A percentile compares a stretch with the other conserved stretches of the same genome.
Conservation (phyloP, 1,140 invertebrate species). For the Cotesia chilonis region DNA sequence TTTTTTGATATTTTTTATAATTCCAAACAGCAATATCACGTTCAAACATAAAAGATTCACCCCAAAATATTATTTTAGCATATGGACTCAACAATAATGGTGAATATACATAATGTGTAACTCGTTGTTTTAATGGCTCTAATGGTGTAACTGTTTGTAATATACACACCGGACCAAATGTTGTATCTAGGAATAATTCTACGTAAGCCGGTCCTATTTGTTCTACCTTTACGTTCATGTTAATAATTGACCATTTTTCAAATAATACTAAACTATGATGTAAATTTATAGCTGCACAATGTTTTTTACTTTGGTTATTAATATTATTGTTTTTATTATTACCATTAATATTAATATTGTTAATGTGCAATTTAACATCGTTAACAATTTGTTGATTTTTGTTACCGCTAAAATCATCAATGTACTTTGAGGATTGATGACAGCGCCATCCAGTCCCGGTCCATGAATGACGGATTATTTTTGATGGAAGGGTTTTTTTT, state of each 20-base stretch:
- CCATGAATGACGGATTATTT: constrained; percentile 54
- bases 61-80: constrained; percentile 74
- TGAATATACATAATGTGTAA: constrained; percentile 80
- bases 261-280: constrained; percentile 69
- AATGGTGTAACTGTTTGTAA: constrained; percentile 84
- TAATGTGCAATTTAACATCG: constrained; percentile 5
- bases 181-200: constrained; percentile 71
- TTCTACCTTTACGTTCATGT: constrained; percentile 67
- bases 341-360: constrained; percentile 21
- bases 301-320: constrained; percentile 53
- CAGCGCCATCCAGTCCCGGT: constrained; percentile 51
- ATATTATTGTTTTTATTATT: background rate
- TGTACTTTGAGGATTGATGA: constrained; percentile 2
- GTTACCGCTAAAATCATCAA: background rate
- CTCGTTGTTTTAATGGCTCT: constrained; percentile 79
- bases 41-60: constrained; percentile 83
- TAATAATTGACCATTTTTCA: constrained; percentile 65
- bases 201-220: constrained; percentile 87
- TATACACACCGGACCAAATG: constrained; percentile 72
- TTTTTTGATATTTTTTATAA: constrained; percentile 78
- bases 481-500: constrained; percentile 63
- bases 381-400: background rate
- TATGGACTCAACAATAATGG: constrained; percentile 70
- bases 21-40: constrained; percentile 91
- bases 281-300: constrained; percentile 71